Conservation (phyloP, 2,797 vertebrate species). For the Rhincodon typus region DNA sequence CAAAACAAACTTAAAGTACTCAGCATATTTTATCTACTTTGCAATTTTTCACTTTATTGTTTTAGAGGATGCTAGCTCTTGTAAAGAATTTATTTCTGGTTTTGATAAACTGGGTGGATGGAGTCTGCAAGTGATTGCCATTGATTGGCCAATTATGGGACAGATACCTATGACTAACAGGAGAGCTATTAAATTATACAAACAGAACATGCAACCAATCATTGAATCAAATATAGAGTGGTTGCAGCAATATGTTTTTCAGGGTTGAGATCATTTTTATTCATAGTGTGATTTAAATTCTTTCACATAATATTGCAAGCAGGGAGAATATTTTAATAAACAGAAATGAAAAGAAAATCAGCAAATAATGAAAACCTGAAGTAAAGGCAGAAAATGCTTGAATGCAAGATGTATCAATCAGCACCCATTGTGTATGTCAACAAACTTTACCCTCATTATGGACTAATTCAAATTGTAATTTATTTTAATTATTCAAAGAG, state of each 20-base stretch:
- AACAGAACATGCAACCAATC: background rate
- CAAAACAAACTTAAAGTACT: background rate
- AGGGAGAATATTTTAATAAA: background rate
- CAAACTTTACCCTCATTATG: background rate
- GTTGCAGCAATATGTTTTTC: constrained; percentile 1
- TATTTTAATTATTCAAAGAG: background rate
- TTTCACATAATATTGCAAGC: background rate
- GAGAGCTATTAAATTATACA: constrained; percentile 34
- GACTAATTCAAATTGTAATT: background rate
- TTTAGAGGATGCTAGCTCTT: too few species aligned
- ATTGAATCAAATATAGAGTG: background rate
- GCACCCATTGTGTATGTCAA: too few species aligned
- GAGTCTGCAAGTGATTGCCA: constrained; percentile 5
- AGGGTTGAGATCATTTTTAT: background rate
- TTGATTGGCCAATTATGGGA: constrained; percentile 28
- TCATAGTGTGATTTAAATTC: constrained; percentile 14
- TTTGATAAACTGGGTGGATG: background rate
- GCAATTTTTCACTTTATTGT: too few species aligned
- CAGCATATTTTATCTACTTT: background rate
- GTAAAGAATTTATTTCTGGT: constrained; percentile 12
- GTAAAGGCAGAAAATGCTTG: background rate
- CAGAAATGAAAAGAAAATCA: background rate
- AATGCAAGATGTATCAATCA: background rate
- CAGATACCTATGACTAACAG: constrained; percentile 10
- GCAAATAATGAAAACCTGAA: background rate